Evolutionary conservation across 2,797 vertebrate species (phyloP).

Genomic region (Enteromius paludinosus): DNA sequence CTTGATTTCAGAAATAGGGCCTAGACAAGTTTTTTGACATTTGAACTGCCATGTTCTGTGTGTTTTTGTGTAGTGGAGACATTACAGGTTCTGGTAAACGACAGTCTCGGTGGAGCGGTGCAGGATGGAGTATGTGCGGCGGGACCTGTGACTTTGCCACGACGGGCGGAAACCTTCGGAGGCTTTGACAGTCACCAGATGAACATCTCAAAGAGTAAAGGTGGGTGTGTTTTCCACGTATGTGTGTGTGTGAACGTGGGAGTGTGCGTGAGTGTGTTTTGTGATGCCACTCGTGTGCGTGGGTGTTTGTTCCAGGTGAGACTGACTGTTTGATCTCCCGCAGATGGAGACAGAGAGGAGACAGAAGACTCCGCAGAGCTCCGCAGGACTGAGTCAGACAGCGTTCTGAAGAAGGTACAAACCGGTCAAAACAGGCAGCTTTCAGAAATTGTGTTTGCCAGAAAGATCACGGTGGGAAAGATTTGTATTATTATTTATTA

Average conservation of each 20-base stretch:
- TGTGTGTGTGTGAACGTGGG: not conserved
- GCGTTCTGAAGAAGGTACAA: slow-evolving; percentile 89
- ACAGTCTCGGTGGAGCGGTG: slow-evolving; percentile 75
- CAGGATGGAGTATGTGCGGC: slow-evolving; percentile 75
- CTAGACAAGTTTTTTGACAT: not conserved
- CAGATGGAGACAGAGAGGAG: slow-evolving; percentile 89
- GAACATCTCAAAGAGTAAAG: slow-evolving; percentile 85
- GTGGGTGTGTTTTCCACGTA: not conserved
- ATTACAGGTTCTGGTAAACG: slow-evolving; percentile 83
- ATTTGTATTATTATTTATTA: not conserved
- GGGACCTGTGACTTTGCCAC: slow-evolving; percentile 85
- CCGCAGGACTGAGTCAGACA: slow-evolving; percentile 91
- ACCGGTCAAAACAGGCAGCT: slow-evolving; percentile 40
- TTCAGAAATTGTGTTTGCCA: slow-evolving; percentile 13
- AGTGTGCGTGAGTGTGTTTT: not conserved
- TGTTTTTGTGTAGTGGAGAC: slow-evolving; percentile 79
- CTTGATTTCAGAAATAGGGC: not conserved
- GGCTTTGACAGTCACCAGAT: slow-evolving; percentile 95
- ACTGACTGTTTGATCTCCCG: slow-evolving; percentile 46
- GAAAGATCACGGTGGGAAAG: not conserved
- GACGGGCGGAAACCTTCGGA: slow-evolving; percentile 92
- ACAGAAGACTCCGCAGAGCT: slow-evolving; percentile 87
- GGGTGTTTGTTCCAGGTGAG: slow-evolving; percentile 5
- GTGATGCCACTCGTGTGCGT: not conserved
- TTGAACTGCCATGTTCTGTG: not conserved